Evolutionary conservation across 2,113 vertebrate genomes (phyloP).

Genomic region (Gavia stellata): DNA sequence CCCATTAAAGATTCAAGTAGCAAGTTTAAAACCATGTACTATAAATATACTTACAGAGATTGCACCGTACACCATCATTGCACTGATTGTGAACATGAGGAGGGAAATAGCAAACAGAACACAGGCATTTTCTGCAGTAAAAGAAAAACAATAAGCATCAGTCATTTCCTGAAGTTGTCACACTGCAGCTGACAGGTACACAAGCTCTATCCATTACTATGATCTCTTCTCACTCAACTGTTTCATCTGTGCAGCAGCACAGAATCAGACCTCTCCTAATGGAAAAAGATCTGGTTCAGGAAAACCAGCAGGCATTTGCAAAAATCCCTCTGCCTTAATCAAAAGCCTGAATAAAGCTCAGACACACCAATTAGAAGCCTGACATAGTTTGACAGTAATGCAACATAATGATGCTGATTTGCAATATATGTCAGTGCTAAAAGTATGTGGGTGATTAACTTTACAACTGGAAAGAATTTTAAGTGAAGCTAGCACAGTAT

Average conservation of each 20-base stretch:
- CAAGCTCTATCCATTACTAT: not conserved
- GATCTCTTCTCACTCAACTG: not conserved
- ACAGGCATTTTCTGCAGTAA: conserved; percentile 88
- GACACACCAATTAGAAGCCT: not conserved
- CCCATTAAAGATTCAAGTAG: not conserved
- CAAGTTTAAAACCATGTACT: not conserved
- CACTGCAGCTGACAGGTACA: not conserved
- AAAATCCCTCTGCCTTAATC: not conserved
- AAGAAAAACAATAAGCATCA: conserved; percentile 4
- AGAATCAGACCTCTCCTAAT: not conserved
- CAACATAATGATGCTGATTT: not conserved
- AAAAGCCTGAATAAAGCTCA: not conserved
- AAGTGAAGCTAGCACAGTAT: not conserved
- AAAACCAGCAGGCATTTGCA: not conserved
- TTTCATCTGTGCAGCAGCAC: not conserved
- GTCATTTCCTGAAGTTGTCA: not conserved
- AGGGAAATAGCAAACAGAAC: conserved; percentile 95
- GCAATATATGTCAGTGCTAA: not conserved
- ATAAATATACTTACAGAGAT: conserved; percentile 86
- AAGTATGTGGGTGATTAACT: not conserved
- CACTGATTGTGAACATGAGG: conserved; percentile 98
- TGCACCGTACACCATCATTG: conserved; percentile 98
- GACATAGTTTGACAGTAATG: not conserved
- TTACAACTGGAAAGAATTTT: not conserved
- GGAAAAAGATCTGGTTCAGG: not conserved